Conservation (phyloP, 2,797 vertebrate species). For the Melanotaenia trifasciata region DNA sequence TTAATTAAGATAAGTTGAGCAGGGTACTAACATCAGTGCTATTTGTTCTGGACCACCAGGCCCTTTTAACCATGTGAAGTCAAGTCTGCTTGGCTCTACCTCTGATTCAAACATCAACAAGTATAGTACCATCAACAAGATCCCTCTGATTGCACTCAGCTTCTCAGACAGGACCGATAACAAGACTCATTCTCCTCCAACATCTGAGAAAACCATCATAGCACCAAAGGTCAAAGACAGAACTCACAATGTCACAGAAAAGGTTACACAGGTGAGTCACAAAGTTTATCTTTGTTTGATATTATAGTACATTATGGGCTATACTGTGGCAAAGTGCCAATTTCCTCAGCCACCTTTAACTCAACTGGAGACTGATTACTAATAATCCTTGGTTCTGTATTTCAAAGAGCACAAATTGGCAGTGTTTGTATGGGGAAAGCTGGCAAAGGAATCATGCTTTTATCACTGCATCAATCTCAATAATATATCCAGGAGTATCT, state of each 20-base stretch:
- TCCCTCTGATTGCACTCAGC: slow-evolving; percentile 97
- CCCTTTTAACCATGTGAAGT: slow-evolving; percentile 97
- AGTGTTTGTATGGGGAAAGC: slow-evolving; percentile 6
- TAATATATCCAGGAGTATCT: not conserved
- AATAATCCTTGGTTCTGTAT: slow-evolving; percentile 12
- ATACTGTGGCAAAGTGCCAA: not conserved
- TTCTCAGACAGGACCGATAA: slow-evolving; percentile 94
- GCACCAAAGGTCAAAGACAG: slow-evolving; percentile 98
- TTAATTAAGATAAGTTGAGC: not conserved
- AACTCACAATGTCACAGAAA: slow-evolving; percentile 98
- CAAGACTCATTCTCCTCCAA: slow-evolving; percentile 93
- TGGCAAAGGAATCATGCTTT: not conserved
- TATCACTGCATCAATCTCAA: not conserved
- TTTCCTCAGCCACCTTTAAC: slow-evolving; percentile 1
- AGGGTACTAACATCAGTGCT: slow-evolving; percentile 13
- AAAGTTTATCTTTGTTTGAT: not conserved
- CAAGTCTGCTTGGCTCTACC: slow-evolving; percentile 95
- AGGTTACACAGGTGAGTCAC: slow-evolving; percentile 94
- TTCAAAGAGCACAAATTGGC: slow-evolving; percentile 1
- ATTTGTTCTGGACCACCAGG: slow-evolving; percentile 78
- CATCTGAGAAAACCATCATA: slow-evolving; percentile 96
- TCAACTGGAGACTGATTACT: not conserved
- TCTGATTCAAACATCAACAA: slow-evolving; percentile 99
- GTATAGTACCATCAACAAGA: slow-evolving; percentile 99
- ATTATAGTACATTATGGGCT: not conserved